Conservation (phyloP, 2,797 vertebrate genomes). For the Pseudotriccus pelzelni region DNA sequence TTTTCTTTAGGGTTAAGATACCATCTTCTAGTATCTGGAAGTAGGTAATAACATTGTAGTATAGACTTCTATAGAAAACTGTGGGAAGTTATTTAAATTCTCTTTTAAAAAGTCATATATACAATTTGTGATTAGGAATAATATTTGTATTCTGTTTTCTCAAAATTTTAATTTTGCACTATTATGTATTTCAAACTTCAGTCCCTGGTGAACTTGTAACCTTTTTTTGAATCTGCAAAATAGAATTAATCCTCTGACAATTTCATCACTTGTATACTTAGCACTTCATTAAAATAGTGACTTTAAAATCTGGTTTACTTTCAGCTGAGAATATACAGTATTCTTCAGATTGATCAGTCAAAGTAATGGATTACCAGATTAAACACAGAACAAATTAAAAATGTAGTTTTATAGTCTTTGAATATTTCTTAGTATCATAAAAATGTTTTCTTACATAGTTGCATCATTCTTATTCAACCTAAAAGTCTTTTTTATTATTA, state of each 20-base stretch:
- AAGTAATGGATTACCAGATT: neutral
- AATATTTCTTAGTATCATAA: neutral
- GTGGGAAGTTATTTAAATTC: neutral
- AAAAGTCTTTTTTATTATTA: neutral
- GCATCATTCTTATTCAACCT: neutral
- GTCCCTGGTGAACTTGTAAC: neutral
- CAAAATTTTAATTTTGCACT: neutral
- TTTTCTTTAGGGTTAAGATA: neutral
- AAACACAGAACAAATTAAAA: neutral
- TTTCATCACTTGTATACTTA: neutral
- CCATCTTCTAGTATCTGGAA: neutral
- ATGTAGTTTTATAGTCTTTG: neutral
- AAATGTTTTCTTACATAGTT: neutral
- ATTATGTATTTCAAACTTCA: neutral
- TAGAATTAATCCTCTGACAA: neutral
- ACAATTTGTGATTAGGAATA: neutral
- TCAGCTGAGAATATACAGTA: neutral
- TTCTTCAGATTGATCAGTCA: neutral
- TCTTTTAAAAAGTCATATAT: neutral
- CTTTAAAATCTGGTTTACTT: neutral
- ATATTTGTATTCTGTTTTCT: neutral
- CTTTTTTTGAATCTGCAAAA: neutral
- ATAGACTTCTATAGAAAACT: neutral
- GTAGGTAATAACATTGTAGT: neutral
- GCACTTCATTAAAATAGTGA: neutral